phyloP scores from a whole-genome alignment of 1,140 invertebrate genomes.

The Trichomalopsis sarcophagae region DNA sequence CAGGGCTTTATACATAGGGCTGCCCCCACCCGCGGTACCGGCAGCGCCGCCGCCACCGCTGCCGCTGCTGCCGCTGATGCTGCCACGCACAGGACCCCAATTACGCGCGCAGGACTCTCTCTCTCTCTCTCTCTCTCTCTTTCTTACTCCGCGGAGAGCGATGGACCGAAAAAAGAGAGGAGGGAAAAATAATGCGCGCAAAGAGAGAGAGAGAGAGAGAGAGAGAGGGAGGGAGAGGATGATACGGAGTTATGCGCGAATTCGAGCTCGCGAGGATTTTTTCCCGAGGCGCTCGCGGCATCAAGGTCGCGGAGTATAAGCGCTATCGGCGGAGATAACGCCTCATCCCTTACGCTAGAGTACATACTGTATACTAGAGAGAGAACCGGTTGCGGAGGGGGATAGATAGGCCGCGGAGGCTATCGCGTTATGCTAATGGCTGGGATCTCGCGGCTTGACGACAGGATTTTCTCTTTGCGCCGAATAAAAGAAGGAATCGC shows the following conservation, averaged over 20 bases:
- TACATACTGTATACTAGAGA: too few species aligned
- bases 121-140: slow-evolving; percentile 28
- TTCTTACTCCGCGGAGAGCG: not conserved
- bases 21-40: slow-evolving; percentile 65
- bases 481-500: not conserved
- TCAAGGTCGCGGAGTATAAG: too few species aligned
- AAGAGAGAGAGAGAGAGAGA: not conserved
- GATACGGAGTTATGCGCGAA: slow-evolving; percentile 44
- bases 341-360: not conserved
- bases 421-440: slow-evolving; percentile 39
- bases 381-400: slow-evolving; percentile 16
- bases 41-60: not conserved
- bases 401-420: not conserved
- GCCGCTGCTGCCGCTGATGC: too few species aligned
- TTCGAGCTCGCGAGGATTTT: not conserved
- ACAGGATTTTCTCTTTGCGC: not conserved
- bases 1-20: slow-evolving; percentile 74
- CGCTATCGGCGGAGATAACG: not conserved
- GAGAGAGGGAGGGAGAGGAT: slow-evolving; percentile 16
- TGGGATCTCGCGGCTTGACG: not conserved
- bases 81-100: slow-evolving; percentile 69
- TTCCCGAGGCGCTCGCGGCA: not conserved
- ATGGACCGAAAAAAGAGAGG: slow-evolving; percentile 48
- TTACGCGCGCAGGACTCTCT: slow-evolving; percentile 69
- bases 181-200: slow-evolving; percentile 29